Conservation (phyloP, 2,797 vertebrate genomes). For the Harpagifer antarcticus region DNA sequence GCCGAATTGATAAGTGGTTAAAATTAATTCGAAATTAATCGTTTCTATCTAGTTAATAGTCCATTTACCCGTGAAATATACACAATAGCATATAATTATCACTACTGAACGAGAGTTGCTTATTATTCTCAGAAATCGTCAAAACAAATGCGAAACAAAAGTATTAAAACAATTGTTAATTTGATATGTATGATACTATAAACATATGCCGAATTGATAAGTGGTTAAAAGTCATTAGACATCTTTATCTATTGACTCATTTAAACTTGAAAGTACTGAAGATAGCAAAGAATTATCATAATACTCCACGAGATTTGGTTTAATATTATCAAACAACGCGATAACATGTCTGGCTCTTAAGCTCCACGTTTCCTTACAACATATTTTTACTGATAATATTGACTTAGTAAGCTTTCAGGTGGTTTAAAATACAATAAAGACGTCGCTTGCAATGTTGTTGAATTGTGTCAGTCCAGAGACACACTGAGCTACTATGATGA, state of each 20-base stretch:
- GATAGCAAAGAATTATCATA: neutral
- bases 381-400: neutral
- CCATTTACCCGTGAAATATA: rapidly evolving
- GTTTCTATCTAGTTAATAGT: rapidly evolving
- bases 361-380: neutral
- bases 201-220: conserved; percentile 11
- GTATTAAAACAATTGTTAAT: neutral
- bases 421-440: neutral
- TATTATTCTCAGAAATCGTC: too few relatives aligned
- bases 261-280: rapidly evolving
- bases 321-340: neutral
- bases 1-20: conserved; percentile 13
- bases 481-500: conserved; percentile 4
- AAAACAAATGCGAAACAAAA: neutral
- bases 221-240: rapidly evolving
- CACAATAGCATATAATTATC: neutral
- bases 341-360: neutral
- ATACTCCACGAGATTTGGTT: conserved; percentile 30
- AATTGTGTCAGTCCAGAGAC: neutral
- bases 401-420: neutral
- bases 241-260: rapidly evolving
- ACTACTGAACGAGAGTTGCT: conserved; percentile 24
- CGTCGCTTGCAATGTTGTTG: neutral
- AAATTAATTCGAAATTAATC: rapidly evolving
- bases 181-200: rapidly evolving